Conservation (phyloP, 2,797 vertebrate species). For the Parambassis ranga region DNA sequence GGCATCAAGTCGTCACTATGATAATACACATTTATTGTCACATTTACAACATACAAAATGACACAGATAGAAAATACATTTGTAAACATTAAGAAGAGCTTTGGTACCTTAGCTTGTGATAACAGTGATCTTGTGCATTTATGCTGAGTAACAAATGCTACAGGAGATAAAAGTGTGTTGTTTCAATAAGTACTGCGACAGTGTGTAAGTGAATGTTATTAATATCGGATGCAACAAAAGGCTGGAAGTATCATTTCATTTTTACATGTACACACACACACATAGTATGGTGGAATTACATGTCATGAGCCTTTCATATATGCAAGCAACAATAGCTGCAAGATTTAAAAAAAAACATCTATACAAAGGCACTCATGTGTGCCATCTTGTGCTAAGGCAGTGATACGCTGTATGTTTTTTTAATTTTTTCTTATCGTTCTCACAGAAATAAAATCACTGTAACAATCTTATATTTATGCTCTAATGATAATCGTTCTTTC, state of each 20-base stretch:
- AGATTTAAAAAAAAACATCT: slow-evolving; percentile 36
- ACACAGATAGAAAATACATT: slow-evolving; percentile 81
- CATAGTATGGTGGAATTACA: too few relatives aligned
- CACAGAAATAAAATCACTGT: slow-evolving; percentile 32
- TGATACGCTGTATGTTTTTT: slow-evolving; percentile 67
- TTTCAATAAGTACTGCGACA: slow-evolving; percentile 16
- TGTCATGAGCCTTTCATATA: slow-evolving; percentile 38
- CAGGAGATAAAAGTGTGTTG: slow-evolving; percentile 27
- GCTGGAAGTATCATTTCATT: neutral
- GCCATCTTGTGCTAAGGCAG: slow-evolving; percentile 69
- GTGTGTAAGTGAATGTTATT: slow-evolving; percentile 40
- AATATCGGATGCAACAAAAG: slow-evolving; percentile 24
- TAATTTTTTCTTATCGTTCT: slow-evolving; percentile 31
- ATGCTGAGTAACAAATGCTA: slow-evolving; percentile 28
- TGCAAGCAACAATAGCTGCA: slow-evolving; percentile 32
- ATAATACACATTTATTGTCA: slow-evolving; percentile 76
- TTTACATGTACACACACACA: slow-evolving; percentile 24
- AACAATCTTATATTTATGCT: slow-evolving; percentile 7
- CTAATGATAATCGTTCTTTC: neutral
- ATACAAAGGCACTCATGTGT: slow-evolving; percentile 53
- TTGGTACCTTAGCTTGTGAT: slow-evolving; percentile 83
- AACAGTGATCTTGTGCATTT: slow-evolving; percentile 71
- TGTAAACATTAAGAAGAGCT: slow-evolving; percentile 81
- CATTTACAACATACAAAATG: slow-evolving; percentile 76
- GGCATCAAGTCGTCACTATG: slow-evolving; percentile 3